Conservation (phyloP, 1,140 invertebrate genomes). For the Hylaeus anthracinus region DNA sequence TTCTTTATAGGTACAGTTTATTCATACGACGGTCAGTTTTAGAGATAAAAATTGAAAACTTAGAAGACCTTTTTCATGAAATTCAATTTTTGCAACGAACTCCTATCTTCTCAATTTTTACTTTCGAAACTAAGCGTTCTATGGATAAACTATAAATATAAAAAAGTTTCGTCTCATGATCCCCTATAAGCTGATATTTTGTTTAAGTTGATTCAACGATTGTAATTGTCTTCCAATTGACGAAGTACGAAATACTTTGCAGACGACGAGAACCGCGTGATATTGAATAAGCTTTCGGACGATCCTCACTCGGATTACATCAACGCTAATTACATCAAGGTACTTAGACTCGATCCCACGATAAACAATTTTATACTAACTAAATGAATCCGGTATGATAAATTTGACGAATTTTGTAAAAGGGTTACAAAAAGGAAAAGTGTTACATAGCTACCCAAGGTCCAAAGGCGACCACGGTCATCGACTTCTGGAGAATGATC, state of each 20-base stretch:
- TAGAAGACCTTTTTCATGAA: too few relatives aligned
- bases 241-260: conserved; percentile 1
- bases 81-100: too few relatives aligned
- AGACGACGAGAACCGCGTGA: conserved; percentile 87
- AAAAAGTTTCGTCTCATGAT: too few relatives aligned
- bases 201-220: too few relatives aligned
- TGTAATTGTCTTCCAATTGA: background rate
- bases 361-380: background rate
- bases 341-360: conserved; percentile 66
- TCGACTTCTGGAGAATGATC: conserved; percentile 99
- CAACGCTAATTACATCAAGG: conserved; percentile 96
- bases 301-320: conserved; percentile 92
- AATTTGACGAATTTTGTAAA: conserved; percentile 63
- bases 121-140: too few relatives aligned
- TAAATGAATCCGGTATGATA: background rate
- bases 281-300: conserved; percentile 83
- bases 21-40: too few relatives aligned
- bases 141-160: too few relatives aligned
- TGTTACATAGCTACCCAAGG: conserved; percentile 97
- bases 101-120: too few relatives aligned
- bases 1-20: too few relatives aligned
- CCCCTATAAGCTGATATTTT: too few relatives aligned
- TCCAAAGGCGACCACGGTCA: conserved; percentile 95
- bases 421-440: conserved; percentile 95
- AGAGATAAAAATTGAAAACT: too few relatives aligned